Conservation (phyloP, 1,140 invertebrate species). For the Parasteatoda tepidariorum region DNA sequence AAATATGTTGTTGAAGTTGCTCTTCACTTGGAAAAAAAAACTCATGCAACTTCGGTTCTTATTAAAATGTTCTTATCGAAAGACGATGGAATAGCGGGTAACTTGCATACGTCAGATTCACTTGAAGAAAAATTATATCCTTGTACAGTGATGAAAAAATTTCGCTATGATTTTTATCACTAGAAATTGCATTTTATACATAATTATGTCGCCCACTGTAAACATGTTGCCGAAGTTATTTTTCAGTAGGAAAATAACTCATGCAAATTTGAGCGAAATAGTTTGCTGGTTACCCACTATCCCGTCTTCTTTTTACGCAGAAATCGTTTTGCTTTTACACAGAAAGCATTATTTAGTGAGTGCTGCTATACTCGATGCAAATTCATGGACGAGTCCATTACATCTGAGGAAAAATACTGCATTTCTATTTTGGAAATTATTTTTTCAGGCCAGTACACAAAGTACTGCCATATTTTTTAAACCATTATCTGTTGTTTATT, state of each 20-base stretch:
- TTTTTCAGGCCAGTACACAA: background rate
- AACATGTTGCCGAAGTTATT: background rate
- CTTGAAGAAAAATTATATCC: too few species aligned
- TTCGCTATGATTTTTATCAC: too few species aligned
- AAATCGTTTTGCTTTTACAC: background rate
- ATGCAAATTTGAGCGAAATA: background rate
- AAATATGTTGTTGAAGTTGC: too few species aligned
- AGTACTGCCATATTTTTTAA: background rate
- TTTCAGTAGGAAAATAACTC: background rate
- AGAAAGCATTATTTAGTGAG: background rate
- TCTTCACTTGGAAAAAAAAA: too few species aligned
- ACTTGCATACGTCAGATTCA: too few species aligned
- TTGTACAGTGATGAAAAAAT: too few species aligned
- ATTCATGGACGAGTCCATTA: background rate
- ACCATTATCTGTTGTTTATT: background rate
- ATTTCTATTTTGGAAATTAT: background rate
- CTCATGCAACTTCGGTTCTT: too few species aligned
- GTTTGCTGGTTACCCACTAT: background rate
- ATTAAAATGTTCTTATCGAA: too few species aligned
- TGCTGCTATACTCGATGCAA: too few species aligned
- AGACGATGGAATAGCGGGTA: too few species aligned
- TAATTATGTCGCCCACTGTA: background rate
- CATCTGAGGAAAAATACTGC: background rate
- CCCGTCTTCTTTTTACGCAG: background rate
- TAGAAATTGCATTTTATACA: background rate